These are phyloP conservation scores for Melanchra persicariae DNA, from an alignment of 2,888 invertebrate species.

Conservation along the genomic window DNA sequence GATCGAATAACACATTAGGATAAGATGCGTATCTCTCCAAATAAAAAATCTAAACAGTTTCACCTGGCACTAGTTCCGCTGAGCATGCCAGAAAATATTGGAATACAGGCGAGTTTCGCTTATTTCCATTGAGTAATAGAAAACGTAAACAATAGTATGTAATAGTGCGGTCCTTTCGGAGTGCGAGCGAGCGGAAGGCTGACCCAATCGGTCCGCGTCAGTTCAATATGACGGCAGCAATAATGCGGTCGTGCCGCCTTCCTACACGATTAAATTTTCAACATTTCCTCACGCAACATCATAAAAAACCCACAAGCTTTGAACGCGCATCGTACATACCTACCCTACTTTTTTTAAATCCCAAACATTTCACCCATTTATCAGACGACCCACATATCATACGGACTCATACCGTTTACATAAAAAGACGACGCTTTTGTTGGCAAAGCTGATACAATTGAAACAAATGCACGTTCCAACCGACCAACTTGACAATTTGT, in stretches of 20 bases:
- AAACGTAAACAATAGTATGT: constrained; percentile 66
- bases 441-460: constrained; percentile 75
- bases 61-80: constrained; percentile 46
- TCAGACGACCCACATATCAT: constrained; percentile 71
- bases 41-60: constrained; percentile 45
- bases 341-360: constrained; percentile 64
- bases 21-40: constrained; percentile 38
- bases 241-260: constrained; percentile 77
- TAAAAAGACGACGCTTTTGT: constrained; percentile 73
- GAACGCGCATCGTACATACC: constrained; percentile 57
- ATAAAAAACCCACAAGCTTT: constrained; percentile 68
- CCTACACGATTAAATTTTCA: constrained; percentile 84
- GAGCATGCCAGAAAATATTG: constrained; percentile 47
- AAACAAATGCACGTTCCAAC: constrained; percentile 73
- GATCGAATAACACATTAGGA: constrained; percentile 20
- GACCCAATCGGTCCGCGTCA: constrained; percentile 80
- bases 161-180: constrained; percentile 65
- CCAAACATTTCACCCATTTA: constrained; percentile 67
- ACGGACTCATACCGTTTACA: constrained; percentile 70
- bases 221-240: constrained; percentile 82
- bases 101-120: constrained; percentile 43
- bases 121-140: constrained; percentile 58
- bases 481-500: constrained; percentile 66
- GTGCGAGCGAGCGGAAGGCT: constrained; percentile 69
- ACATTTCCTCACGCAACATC: constrained; percentile 79